Base-by-base conservation (phyloP, 2,888 invertebrate genomes). In the Carpatolechia fugitivella region DNA sequence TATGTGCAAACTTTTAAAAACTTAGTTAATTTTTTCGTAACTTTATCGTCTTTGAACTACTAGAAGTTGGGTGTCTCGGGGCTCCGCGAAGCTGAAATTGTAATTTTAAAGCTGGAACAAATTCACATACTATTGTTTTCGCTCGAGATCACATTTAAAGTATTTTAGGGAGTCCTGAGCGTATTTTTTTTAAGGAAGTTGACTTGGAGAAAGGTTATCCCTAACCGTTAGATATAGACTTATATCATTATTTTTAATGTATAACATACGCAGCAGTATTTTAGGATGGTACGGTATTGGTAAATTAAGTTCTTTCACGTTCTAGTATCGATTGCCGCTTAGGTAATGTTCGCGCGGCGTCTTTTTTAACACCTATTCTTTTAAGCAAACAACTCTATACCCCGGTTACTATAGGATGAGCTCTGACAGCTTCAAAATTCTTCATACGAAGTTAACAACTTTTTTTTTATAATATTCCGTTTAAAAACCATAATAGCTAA, bases 191-290 rank as follows among this genome's bases (percentile, higher is more conserved):
- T 50, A 33, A 47, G 24, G 50, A 29, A 24, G 10, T 44, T 24
- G 44, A 44, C 13, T 31, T 4, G 50, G 33, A 18, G 41, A 14
- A 24, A 41, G 13, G 30, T 33, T 14, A 41, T 38, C 20, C 35
- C 20, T 47, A 51, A 51, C 18, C 41, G 49, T 56, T 53, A 53
- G 48, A 38, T 40, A 56, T 53, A 56, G 53, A 30, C 35, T 52
- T 52, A 87, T 89, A 89, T 89, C 87, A 89, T 88, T 89, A 89
- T 85, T 82, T 89, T 86, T 86, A 88, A 88, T 74, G 76, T 82
- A 80, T 82, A 81, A 79, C 82, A 78, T 85, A 82, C 82, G 84
- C 88, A 85, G 79, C 89, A 90, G 89, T 90, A 90, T 90, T 90
- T 85, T 87, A 85, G 84, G 80, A 71, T 69, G 73, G 74, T 83